phyloP scores from a whole-genome alignment of 2,888 invertebrate species.

The Halocaridina rubra region DNA sequence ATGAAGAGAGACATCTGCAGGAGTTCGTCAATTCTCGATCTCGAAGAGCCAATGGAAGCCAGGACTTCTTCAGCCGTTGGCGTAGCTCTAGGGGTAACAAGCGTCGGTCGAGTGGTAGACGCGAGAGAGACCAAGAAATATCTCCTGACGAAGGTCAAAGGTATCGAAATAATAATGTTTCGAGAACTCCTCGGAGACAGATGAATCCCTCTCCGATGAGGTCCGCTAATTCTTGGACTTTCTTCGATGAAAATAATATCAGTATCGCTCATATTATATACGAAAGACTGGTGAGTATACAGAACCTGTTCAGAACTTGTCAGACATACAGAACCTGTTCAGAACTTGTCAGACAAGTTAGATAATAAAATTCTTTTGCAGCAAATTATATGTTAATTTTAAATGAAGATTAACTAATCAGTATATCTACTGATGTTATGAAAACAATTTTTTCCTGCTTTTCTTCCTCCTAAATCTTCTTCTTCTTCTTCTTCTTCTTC shows the following conservation, averaged over 20 bases:
- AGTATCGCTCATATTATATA: constrained; percentile 52
- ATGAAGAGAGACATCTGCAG: not conserved
- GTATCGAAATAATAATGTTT: not conserved
- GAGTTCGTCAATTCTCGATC: not conserved
- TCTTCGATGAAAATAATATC: constrained; percentile 37
- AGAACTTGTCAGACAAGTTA: too few species aligned
- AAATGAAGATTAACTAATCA: too few species aligned
- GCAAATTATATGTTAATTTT: too few species aligned
- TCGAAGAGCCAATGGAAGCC: not conserved
- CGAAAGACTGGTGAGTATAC: constrained; percentile 41
- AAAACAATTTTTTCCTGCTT: too few species aligned
- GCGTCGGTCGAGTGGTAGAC: not conserved
- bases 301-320: too few species aligned
- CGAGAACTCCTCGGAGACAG: constrained; percentile 23
- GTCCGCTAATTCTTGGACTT: constrained; percentile 3
- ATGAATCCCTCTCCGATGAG: constrained; percentile 14
- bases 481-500: too few species aligned
- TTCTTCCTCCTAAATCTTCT: too few species aligned
- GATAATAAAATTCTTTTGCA: too few species aligned
- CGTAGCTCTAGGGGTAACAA: not conserved
- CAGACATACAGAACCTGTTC: too few species aligned
- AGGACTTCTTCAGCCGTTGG: not conserved
- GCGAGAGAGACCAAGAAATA: constrained; percentile 13
- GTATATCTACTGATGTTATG: too few species aligned
- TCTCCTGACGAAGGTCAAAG: not conserved